Evolutionary conservation across 2,797 vertebrate species (phyloP).

Genomic region (Sebastes aleutianus): DNA sequence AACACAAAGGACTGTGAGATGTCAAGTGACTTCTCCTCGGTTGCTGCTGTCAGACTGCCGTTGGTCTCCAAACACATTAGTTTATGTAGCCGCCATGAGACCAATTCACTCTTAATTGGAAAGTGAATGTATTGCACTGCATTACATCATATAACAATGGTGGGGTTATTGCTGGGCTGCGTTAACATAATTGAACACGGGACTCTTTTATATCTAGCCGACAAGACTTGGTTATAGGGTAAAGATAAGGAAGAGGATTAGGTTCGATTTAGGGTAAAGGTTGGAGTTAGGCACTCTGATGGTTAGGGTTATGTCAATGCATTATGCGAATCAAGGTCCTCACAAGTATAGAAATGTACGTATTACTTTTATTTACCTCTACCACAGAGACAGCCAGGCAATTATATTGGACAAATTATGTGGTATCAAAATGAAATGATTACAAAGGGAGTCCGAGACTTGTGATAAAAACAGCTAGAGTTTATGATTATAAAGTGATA

Average conservation of each 20-base stretch:
- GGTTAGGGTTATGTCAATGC: background rate
- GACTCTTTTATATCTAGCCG: background rate
- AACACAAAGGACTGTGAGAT: constrained; percentile 13
- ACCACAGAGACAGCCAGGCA: background rate
- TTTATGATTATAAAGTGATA: background rate
- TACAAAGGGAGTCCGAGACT: background rate
- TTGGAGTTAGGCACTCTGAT: background rate
- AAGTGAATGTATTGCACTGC: constrained; percentile 60
- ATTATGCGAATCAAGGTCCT: too few relatives aligned
- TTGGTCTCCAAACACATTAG: constrained; percentile 68
- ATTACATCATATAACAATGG: constrained; percentile 57
- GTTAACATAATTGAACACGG: constrained; percentile 35
- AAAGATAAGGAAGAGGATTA: background rate
- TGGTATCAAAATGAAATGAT: background rate
- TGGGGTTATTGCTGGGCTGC: constrained; percentile 34
- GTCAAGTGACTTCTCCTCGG: constrained; percentile 36
- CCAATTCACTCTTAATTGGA: constrained; percentile 69
- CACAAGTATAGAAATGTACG: background rate
- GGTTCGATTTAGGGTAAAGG: background rate
- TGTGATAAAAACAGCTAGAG: background rate
- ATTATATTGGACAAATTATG: background rate
- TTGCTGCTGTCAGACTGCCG: constrained; percentile 42
- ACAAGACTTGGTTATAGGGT: background rate
- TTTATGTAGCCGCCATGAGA: constrained; percentile 65
- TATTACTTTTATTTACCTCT: background rate